Evolutionary conservation across 2,888 invertebrate genomes (phyloP).

Genomic region (Ormyrus nitidulus): DNA sequence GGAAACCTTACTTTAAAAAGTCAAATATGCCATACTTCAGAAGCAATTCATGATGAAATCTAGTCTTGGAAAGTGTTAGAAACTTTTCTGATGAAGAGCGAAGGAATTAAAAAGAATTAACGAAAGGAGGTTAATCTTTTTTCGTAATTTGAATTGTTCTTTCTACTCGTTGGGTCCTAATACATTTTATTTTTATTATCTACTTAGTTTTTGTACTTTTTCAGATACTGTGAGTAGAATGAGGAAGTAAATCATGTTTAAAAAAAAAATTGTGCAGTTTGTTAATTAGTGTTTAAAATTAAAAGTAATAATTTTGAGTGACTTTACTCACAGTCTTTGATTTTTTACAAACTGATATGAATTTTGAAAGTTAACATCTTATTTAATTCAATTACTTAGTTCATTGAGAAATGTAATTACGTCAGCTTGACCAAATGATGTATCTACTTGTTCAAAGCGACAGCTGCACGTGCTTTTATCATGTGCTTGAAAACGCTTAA

Average conservation of each 20-base stretch:
- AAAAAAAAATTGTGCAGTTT: background rate
- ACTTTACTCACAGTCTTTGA: slow-evolving; percentile 20
- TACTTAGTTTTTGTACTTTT: slow-evolving; percentile 10
- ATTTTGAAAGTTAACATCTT: slow-evolving; percentile 2
- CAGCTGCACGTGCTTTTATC: background rate
- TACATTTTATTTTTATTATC: slow-evolving; percentile 6
- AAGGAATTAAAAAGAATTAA: slow-evolving; percentile 24
- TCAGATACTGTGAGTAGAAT: slow-evolving; percentile 1
- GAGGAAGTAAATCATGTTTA: background rate
- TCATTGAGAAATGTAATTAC: background rate
- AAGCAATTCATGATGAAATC: slow-evolving; percentile 50
- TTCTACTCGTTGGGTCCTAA: slow-evolving; percentile 18
- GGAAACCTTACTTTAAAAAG: slow-evolving; percentile 5
- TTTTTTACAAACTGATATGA: slow-evolving; percentile 10
- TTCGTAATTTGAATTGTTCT: slow-evolving; percentile 13
- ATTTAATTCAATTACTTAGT: background rate
- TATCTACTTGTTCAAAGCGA: slow-evolving; percentile 13
- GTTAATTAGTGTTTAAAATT: background rate
- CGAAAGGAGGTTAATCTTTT: slow-evolving; percentile 9
- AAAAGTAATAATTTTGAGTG: slow-evolving; percentile 14
- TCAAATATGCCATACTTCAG: background rate
- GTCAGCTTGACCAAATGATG: slow-evolving; percentile 25
- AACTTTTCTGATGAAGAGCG: slow-evolving; percentile 22
- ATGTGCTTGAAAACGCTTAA: slow-evolving; percentile 39
- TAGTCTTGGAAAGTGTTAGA: slow-evolving; percentile 44